phyloP scores from a whole-genome alignment of 2,797 vertebrate species.

The Galagoides demidoff region DNA sequence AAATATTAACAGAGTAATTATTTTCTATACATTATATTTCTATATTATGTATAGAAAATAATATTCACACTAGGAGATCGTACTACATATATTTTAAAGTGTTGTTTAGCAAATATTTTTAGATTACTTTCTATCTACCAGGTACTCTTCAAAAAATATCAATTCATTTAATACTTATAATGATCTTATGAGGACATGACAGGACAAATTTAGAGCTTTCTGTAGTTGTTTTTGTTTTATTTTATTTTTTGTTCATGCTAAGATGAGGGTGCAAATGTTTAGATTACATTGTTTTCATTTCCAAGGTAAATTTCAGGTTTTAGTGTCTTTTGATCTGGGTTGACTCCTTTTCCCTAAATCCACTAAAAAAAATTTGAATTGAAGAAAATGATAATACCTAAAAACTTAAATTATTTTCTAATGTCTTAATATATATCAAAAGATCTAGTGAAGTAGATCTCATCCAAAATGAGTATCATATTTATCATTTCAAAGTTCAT shows the following conservation, averaged over 20 bases:
- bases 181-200: neutral
- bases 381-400: neutral
- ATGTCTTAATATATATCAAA: neutral
- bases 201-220: neutral
- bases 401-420: slow-evolving; percentile 10
- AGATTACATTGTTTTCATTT: too few relatives aligned
- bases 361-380: slow-evolving; percentile 14
- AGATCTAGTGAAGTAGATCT: neutral
- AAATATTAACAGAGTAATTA: neutral
- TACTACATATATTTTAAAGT: neutral
- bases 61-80: neutral
- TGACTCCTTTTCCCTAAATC: neutral
- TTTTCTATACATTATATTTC: too few relatives aligned
- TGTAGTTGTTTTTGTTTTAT: neutral
- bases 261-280: too few relatives aligned
- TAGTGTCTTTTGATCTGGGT: neutral
- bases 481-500: neutral
- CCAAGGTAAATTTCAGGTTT: too few relatives aligned
- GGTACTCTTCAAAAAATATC: slow-evolving; percentile 32
- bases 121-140: neutral
- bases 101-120: neutral
- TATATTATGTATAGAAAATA: neutral
- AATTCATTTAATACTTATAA: slow-evolving; percentile 45
- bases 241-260: too few relatives aligned
- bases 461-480: neutral